phyloP scores from a whole-genome alignment of 1,140 invertebrate genomes.

The Cydia fagiglandana region DNA sequence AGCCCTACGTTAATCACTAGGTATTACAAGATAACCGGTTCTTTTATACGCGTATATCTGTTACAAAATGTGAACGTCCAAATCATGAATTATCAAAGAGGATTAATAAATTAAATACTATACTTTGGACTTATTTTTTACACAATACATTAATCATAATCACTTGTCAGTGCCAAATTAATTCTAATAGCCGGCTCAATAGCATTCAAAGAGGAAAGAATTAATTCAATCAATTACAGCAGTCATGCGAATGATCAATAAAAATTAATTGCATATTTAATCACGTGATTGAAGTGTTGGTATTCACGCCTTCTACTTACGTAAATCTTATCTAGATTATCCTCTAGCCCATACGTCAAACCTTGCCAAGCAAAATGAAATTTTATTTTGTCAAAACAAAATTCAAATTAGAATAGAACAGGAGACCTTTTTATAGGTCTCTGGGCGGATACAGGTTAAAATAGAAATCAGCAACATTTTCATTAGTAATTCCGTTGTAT shows the following conservation, averaged over 20 bases:
- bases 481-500: conserved; percentile 31
- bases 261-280: conserved; percentile 17
- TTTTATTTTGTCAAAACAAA: too few relatives aligned
- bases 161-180: conserved; percentile 23
- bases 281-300: not conserved
- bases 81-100: not conserved
- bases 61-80: not conserved
- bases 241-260: conserved; percentile 27
- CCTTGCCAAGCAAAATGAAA: too few relatives aligned
- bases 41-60: not conserved
- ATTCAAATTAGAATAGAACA: too few relatives aligned
- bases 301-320: not conserved
- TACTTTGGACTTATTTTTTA: not conserved
- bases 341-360: too few relatives aligned
- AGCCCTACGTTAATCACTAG: too few relatives aligned
- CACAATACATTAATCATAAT: not conserved
- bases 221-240: conserved; percentile 23
- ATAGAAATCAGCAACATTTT: conserved; percentile 38
- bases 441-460: too few relatives aligned
- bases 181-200: not conserved
- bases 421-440: too few relatives aligned
- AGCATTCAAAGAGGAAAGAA: conserved; percentile 19
- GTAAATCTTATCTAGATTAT: not conserved
- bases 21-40: too few relatives aligned
- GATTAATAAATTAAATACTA: not conserved